A percentile compares a stretch with the other conserved stretches of the same genome.
Evolutionary conservation across 2,113 vertebrate species (phyloP).

Genomic region (Dipodomys spectabilis): DNA sequence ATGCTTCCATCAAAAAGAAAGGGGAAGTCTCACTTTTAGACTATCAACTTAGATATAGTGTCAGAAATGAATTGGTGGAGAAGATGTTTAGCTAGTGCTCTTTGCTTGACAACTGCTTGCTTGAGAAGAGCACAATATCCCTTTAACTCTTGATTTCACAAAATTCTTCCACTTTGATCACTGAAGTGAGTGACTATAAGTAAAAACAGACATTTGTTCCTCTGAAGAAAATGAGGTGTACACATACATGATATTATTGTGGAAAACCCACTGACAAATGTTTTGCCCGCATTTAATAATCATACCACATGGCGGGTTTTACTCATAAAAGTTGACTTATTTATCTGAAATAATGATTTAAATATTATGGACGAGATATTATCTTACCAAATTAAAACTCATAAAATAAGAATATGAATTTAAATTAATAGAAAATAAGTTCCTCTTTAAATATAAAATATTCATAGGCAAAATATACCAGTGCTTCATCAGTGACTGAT

Average conservation of each 20-base stretch:
- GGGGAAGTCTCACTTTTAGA: too few species aligned
- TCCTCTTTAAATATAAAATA: too few species aligned
- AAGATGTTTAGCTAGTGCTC: not conserved
- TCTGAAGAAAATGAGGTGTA: not conserved
- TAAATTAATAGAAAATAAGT: not conserved
- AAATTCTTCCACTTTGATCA: not conserved
- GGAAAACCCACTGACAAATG: not conserved
- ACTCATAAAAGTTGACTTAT: not conserved
- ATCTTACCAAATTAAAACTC: not conserved
- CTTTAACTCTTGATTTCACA: not conserved
- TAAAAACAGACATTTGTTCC: not conserved
- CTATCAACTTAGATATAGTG: too few species aligned
- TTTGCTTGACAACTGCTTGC: not conserved
- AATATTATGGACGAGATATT: not conserved
- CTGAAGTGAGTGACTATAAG: not conserved
- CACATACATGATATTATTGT: not conserved
- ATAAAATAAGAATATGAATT: not conserved
- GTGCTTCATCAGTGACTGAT: not conserved
- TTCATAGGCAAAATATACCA: not conserved
- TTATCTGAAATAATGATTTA: not conserved
- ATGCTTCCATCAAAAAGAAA: too few species aligned
- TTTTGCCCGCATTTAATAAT: not conserved
- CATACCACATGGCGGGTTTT: not conserved
- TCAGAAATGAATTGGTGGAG: not conserved
- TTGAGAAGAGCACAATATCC: not conserved